These are phyloP conservation scores for Xestia rhomboidea DNA, from an alignment of 2,888 invertebrate species.

Conservation along the genomic window DNA sequence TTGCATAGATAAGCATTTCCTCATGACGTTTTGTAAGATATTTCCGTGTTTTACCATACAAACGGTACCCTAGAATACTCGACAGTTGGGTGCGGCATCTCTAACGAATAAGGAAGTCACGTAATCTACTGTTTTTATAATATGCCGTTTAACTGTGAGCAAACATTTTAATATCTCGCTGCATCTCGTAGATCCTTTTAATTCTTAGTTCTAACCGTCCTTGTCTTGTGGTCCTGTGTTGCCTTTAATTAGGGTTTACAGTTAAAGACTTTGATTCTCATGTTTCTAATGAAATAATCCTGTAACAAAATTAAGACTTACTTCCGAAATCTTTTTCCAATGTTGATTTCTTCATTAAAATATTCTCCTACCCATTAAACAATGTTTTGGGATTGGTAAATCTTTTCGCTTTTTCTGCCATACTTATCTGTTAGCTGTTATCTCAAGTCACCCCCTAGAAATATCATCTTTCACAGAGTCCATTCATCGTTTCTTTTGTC, in stretches of 20 bases:
- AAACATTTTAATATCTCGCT: slow-evolving; percentile 73
- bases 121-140: slow-evolving; percentile 65
- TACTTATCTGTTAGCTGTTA: not conserved
- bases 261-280: not conserved
- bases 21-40: slow-evolving; percentile 52
- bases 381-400: not conserved
- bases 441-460: too few relatives aligned
- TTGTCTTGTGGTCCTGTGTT: not conserved
- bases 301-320: not conserved
- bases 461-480: too few relatives aligned
- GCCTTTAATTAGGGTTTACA: not conserved
- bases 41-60: slow-evolving; percentile 54
- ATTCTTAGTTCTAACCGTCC: slow-evolving; percentile 24
- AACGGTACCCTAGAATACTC: slow-evolving; percentile 44
- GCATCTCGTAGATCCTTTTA: slow-evolving; percentile 61
- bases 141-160: slow-evolving; percentile 58
- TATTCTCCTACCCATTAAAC: not conserved
- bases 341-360: not conserved
- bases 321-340: not conserved
- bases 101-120: slow-evolving; percentile 73
- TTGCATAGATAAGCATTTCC: slow-evolving; percentile 51
- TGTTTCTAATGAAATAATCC: not conserved
- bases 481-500: too few relatives aligned
- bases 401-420: not conserved
- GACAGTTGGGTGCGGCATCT: slow-evolving; percentile 62